Evolutionary conservation across 1,140 invertebrate genomes (phyloP), one percentile per base, ranked within the genome.

Genomic region (Hirudo medicinalis): DNA sequence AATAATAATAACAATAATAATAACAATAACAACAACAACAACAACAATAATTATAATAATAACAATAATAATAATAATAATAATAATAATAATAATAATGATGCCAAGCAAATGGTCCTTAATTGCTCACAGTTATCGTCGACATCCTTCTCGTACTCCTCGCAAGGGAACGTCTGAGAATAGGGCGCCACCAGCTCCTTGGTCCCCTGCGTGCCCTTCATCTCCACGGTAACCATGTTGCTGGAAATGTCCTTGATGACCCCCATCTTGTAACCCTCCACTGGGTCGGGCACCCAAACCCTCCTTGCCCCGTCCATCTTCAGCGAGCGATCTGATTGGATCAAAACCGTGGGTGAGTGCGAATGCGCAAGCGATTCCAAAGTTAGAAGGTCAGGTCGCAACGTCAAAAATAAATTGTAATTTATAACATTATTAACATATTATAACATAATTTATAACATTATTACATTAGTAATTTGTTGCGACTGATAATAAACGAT

Each of bases 211-310:
- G 13, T 63, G 11, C 15, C 43, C 43, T 49, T 49, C 57, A n/a
- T 25, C 84, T 70, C 75, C 0, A 96, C 89, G 73, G 91, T 89
- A 0, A 91, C 89, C 75, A 89, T 88, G 76, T 94, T 90, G 29
- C 87, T 84, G 54, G 90, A 87, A 76, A 98, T 88, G 85, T 98
- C 95, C 40, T 88, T 85, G 74, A 97, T 90, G 53, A 87, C 87
- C 0, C 91, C 94, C 70, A 94, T 85, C 74, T 93, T 87, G 84
- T 93, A 98, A 36, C 94, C 94, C 74, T 95, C 89, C 36, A 83
- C 85, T 54, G 89, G 85, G 84, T 97, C 91, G 43, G 92, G 87
- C 73, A 91, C 91, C 94, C 94, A 98, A 68, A 97, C 92, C 78
- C 90, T 87, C 75, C 79, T 81, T 5, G 78, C 80, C 60, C 78